A percentile compares a stretch with the other conserved stretches of the same genome.
phyloP scores from a whole-genome alignment of 1,140 invertebrate species.

The Muscidifurax raptorellus region DNA sequence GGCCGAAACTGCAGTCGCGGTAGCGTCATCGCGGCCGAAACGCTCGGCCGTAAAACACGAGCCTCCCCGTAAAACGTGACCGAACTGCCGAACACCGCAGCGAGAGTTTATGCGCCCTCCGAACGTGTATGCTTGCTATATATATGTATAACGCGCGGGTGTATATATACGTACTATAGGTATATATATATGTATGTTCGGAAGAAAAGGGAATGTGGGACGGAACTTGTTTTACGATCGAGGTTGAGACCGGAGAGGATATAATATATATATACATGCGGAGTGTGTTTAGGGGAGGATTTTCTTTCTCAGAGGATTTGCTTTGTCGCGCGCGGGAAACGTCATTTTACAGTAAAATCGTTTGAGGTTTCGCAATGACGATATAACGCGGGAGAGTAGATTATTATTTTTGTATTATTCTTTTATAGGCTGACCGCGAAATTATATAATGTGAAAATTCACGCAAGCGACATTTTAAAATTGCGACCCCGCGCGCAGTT shows the following conservation, averaged over 20 bases:
- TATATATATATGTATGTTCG: neutral
- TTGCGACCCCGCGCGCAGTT: no score
- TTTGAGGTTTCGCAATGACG: neutral
- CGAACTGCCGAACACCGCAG: conserved; percentile 58
- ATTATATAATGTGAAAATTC: neutral
- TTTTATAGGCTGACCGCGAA: neutral
- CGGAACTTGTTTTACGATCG: conserved; percentile 39
- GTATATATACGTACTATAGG: no score
- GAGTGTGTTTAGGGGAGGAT: neutral
- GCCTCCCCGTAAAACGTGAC: conserved; percentile 62
- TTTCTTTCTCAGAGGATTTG: neutral
- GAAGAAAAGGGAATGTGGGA: neutral
- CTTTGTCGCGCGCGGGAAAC: neutral
- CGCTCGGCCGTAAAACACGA: conserved; percentile 32
- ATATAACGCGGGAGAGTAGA: neutral
- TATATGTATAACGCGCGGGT: neutral
- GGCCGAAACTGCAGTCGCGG: conserved; percentile 6
- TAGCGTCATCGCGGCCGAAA: conserved; percentile 9
- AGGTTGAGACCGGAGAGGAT: neutral
- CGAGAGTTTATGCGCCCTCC: conserved; percentile 45
- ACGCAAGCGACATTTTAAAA: neutral
- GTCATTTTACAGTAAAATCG: neutral
- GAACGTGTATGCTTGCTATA: neutral
- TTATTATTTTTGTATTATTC: neutral
- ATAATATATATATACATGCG: neutral